phyloP scores from a whole-genome alignment of 2,113 vertebrate species.

The Chloropsis cyanopogon region DNA sequence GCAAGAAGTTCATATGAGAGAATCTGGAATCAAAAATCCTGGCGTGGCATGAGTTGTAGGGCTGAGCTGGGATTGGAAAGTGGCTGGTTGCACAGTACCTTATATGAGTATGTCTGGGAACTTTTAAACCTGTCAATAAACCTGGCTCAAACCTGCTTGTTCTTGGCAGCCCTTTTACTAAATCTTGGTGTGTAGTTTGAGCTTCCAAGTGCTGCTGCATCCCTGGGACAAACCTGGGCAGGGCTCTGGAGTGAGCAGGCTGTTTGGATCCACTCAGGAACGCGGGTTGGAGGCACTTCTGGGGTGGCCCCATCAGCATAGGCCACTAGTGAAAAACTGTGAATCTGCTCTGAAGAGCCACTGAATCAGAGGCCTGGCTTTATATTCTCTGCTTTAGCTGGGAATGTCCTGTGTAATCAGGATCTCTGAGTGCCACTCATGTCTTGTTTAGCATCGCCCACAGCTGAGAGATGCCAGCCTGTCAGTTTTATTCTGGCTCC shows the following conservation, averaged over 20 bases:
- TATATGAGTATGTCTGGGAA: neutral
- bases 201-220: neutral
- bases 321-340: neutral
- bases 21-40: neutral
- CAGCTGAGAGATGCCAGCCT: neutral
- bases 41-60: neutral
- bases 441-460: neutral
- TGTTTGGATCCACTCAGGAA: neutral
- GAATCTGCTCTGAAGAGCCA: neutral
- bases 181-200: neutral
- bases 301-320: neutral
- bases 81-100: neutral
- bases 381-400: neutral
- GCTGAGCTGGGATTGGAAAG: neutral
- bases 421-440: neutral
- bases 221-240: neutral
- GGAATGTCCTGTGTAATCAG: neutral
- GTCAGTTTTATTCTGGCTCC: neutral
- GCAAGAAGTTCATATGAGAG: neutral
- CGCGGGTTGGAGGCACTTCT: neutral
- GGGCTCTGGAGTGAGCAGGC: neutral
- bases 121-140: neutral
- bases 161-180: neutral
- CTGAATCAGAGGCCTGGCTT: neutral
- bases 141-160: neutral